phyloP scores from a whole-genome alignment of 2,113 vertebrate genomes.

The Hydrochoerus hydrochaeris region DNA sequence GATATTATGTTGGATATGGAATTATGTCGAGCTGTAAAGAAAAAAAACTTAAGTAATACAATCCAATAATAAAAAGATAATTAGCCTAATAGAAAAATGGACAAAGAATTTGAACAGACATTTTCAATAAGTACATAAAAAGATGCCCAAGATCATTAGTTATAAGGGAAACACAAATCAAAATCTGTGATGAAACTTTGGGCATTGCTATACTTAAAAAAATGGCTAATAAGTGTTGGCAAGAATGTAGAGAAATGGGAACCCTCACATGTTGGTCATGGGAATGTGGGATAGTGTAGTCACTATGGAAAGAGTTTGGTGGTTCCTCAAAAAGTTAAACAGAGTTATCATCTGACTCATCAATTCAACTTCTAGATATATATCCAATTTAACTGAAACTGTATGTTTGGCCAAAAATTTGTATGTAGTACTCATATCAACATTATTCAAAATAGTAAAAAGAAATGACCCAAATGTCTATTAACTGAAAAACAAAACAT shows the following conservation, averaged over 20 bases:
- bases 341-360: not conserved
- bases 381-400: not conserved
- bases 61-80: not conserved
- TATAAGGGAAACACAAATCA: not conserved
- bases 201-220: not conserved
- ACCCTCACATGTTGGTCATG: no score
- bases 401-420: not conserved
- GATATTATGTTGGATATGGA: not conserved
- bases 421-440: not conserved
- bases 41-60: not conserved
- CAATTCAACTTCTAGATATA: not conserved
- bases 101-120: not conserved
- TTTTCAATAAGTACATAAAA: not conserved
- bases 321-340: not conserved
- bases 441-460: not conserved
- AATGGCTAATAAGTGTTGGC: not conserved
- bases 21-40: not conserved
- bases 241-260: not conserved
- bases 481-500: not conserved
- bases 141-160: not conserved
- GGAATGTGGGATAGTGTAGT: not conserved
- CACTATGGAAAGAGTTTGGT: not conserved
- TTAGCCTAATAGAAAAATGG: not conserved
- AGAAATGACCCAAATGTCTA: not conserved
- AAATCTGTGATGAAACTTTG: not conserved